phyloP scores from a whole-genome alignment of 2,113 vertebrate species.

The Pseudonaja textilis region DNA sequence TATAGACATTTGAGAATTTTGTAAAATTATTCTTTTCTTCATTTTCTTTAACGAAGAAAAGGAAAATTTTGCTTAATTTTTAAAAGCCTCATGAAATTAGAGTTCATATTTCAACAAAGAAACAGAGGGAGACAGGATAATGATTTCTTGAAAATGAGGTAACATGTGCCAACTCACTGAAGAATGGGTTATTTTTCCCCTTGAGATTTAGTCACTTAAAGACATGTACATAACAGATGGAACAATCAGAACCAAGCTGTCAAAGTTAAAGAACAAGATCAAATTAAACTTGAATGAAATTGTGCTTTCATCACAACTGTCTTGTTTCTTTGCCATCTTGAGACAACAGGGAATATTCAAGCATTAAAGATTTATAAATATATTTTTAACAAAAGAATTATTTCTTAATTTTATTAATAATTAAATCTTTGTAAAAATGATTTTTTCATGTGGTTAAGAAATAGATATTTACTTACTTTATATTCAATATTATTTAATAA shows the following conservation, averaged over 20 bases:
- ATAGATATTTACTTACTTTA: not conserved
- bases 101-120: not conserved
- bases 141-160: conserved; percentile 9
- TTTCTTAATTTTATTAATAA: not conserved
- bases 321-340: conserved; percentile 68
- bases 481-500: not conserved
- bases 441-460: not conserved
- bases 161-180: conserved; percentile 59
- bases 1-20: not conserved
- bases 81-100: not conserved
- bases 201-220: conserved; percentile 59
- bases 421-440: conserved; percentile 42
- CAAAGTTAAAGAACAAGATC: conserved; percentile 70
- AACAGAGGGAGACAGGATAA: not conserved
- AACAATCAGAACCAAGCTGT: conserved; percentile 70
- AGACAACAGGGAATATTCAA: conserved; percentile 58
- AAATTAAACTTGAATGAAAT: conserved; percentile 69
- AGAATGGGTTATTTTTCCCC: conserved; percentile 59
- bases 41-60: not conserved
- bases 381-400: conserved; percentile 42
- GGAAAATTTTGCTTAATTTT: not conserved
- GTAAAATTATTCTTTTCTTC: not conserved
- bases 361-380: conserved; percentile 59
- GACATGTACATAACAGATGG: conserved; percentile 69
- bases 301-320: conserved; percentile 67